Percentiles rank a stretch among this genome's conserved stretches.
Evolutionary conservation across 2,797 vertebrate genomes (phyloP).

Genomic region (Acanthurus lineatus): DNA sequence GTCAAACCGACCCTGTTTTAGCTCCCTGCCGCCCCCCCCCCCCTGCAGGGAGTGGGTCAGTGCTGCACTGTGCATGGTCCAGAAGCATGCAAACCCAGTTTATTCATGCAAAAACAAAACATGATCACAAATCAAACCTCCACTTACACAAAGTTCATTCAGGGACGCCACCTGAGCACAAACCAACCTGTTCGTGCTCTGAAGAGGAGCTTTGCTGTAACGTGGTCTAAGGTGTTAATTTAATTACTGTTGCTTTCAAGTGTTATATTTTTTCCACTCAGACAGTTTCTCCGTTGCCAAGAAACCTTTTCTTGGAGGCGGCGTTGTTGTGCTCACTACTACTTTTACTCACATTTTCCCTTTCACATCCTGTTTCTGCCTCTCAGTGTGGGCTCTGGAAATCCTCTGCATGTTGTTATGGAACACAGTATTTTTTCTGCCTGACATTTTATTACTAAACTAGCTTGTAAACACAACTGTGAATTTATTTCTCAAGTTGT

Average conservation of each 20-base stretch:
- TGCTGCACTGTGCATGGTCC: not conserved
- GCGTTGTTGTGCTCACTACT: not conserved
- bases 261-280: not conserved
- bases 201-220: not conserved
- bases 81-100: not conserved
- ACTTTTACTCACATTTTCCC: slow-evolving; percentile 8
- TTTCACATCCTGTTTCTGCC: not conserved
- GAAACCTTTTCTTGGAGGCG: slow-evolving; percentile 35
- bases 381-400: not conserved
- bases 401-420: not conserved
- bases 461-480: not conserved
- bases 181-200: not conserved
- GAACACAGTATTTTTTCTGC: not conserved
- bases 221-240: slow-evolving; percentile 10
- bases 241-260: slow-evolving; percentile 37
- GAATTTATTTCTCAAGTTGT: not conserved
- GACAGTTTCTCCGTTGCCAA: slow-evolving; percentile 27
- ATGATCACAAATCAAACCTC: slow-evolving; percentile 3
- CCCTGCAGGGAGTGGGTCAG: slow-evolving; percentile 4
- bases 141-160: not conserved
- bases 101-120: not conserved
- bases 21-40: not conserved
- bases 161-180: slow-evolving; percentile 1
- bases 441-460: not conserved
- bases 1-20: slow-evolving; percentile 9